Conservation (phyloP, 2,888 invertebrate genomes). For the Laspeyria flexula region DNA sequence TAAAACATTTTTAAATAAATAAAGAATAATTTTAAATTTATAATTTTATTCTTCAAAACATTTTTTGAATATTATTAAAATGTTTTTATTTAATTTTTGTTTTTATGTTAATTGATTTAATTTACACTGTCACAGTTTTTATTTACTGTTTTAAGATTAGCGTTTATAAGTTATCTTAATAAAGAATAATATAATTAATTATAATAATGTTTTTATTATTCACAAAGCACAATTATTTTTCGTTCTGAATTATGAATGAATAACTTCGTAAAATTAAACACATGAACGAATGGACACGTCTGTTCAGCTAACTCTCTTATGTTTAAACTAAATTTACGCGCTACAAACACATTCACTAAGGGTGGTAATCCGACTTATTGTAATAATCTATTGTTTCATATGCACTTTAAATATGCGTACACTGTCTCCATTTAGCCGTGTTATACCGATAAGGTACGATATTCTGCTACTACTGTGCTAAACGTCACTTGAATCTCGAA, state of each 20-base stretch:
- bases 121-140: background rate
- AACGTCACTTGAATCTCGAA: constrained; percentile 23
- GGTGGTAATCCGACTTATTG: constrained; percentile 20
- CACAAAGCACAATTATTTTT: too few relatives aligned
- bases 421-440: constrained; percentile 33
- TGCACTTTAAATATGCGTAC: constrained; percentile 11
- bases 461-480: constrained; percentile 27
- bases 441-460: constrained; percentile 39
- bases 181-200: too few relatives aligned
- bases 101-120: background rate
- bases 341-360: constrained; percentile 12
- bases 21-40: background rate
- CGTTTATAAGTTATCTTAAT: too few relatives aligned
- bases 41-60: background rate
- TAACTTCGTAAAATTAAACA: background rate
- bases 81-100: background rate
- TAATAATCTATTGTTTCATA: constrained; percentile 6
- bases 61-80: background rate
- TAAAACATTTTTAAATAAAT: constrained; percentile 11
- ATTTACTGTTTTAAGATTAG: too few relatives aligned
- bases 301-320: constrained; percentile 9
- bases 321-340: constrained; percentile 34
- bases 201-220: too few relatives aligned
- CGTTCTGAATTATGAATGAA: too few relatives aligned
- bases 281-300: constrained; percentile 14